Conservation (phyloP, 2,113 vertebrate species). For the Lagenorhynchus albirostris region DNA sequence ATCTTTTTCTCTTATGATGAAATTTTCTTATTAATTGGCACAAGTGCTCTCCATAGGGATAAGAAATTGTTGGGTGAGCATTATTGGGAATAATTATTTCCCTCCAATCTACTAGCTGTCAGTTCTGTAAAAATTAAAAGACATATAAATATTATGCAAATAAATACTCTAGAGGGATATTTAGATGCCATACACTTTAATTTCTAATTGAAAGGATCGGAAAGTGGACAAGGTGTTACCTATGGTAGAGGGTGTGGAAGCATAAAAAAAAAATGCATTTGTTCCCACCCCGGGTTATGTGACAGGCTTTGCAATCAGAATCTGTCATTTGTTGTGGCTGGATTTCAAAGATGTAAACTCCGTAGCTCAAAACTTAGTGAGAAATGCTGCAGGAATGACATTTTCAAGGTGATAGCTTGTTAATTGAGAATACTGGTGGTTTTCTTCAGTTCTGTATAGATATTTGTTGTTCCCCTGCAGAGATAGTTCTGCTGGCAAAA, state of each 20-base stretch:
- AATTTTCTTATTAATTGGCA: slow-evolving; percentile 71
- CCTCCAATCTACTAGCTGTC: slow-evolving; percentile 52
- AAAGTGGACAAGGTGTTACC: not conserved
- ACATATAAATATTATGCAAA: slow-evolving; percentile 56
- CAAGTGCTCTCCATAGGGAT: slow-evolving; percentile 39
- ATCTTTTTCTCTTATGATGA: slow-evolving; percentile 66
- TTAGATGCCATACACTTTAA: slow-evolving; percentile 33
- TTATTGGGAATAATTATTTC: slow-evolving; percentile 75
- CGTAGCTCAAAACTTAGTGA: not conserved
- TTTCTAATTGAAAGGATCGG: slow-evolving; percentile 37
- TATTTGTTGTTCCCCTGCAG: not conserved
- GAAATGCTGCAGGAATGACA: slow-evolving; percentile 5
- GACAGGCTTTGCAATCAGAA: not conserved
- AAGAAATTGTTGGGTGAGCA: slow-evolving; percentile 72
- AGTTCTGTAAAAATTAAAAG: slow-evolving; percentile 54
- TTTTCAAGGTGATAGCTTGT: slow-evolving; percentile 47
- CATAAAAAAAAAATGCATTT: not conserved
- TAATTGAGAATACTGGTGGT: not conserved
- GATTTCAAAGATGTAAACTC: slow-evolving; percentile 10
- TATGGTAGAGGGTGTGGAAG: not conserved
- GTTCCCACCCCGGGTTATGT: not conserved
- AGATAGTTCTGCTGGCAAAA: not conserved
- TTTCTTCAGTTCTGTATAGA: not conserved
- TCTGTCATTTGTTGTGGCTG: not conserved
- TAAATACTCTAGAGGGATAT: not conserved